Evolutionary conservation across 1,140 invertebrate genomes (phyloP).

Genomic region (Cotesia glomerata): DNA sequence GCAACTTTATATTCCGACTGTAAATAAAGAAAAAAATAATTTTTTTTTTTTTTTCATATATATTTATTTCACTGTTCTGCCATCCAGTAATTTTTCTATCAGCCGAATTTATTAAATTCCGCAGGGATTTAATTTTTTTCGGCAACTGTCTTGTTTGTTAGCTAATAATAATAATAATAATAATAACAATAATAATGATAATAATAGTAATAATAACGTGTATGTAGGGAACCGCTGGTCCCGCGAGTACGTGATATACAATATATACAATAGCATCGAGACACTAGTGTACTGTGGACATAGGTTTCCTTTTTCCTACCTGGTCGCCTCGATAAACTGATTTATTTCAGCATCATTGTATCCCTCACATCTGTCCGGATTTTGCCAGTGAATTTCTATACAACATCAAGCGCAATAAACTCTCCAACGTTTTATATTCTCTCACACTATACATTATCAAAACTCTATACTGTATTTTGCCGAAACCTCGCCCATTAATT

Average conservation of each 20-base stretch:
- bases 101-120: too few relatives aligned
- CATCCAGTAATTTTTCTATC: too few relatives aligned
- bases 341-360: slow-evolving; percentile 60
- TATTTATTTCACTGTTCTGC: too few relatives aligned
- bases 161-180: slow-evolving; percentile 1
- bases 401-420: background rate
- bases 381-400: slow-evolving; percentile 32
- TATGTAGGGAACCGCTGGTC: slow-evolving; percentile 34
- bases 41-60: too few relatives aligned
- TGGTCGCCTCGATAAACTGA: slow-evolving; percentile 54
- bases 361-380: slow-evolving; percentile 56
- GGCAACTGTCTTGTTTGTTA: background rate
- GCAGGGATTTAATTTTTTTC: background rate
- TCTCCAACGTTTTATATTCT: slow-evolving; percentile 11
- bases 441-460: slow-evolving; percentile 3
- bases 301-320: slow-evolving; percentile 34
- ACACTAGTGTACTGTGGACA: slow-evolving; percentile 27
- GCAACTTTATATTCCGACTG: background rate
- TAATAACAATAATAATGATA: background rate
- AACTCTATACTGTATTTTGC: background rate
- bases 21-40: background rate
- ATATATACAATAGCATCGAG: slow-evolving; percentile 36
- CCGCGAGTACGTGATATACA: slow-evolving; percentile 31
- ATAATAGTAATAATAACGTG: too few relatives aligned
- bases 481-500: too few relatives aligned